These are phyloP conservation scores for Malurus cyaneus DNA, from an alignment of 2,113 vertebrate genomes.

Conservation along the genomic window DNA sequence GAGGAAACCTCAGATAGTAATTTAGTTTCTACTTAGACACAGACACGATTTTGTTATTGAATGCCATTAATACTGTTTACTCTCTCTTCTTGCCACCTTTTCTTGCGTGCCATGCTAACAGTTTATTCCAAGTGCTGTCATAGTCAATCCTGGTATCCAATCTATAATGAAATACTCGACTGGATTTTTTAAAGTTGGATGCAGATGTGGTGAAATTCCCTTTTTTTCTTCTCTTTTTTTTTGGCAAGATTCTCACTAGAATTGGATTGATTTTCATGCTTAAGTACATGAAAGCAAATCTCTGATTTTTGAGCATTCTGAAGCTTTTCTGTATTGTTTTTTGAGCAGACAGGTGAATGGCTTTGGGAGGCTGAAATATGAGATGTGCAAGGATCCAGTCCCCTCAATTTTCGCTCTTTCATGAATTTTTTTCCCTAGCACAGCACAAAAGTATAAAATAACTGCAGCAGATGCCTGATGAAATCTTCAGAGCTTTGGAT, in stretches of 20 bases:
- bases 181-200: neutral
- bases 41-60: conserved; percentile 38
- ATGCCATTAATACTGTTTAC: conserved; percentile 33
- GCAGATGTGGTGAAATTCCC: neutral
- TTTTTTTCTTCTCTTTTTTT: neutral
- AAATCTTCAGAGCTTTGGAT: conserved; percentile 5
- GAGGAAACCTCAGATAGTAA: conserved; percentile 23
- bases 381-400: neutral
- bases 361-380: neutral
- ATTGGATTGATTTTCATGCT: neutral
- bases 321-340: neutral
- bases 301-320: neutral
- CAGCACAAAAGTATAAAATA: neutral
- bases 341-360: neutral
- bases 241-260: neutral
- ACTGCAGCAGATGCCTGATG: neutral
- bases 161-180: neutral
- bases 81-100: neutral
- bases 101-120: neutral
- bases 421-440: neutral
- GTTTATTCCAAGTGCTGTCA: neutral
- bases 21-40: conserved; percentile 47
- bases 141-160: neutral
- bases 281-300: neutral
- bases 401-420: neutral